Conservation (phyloP, 1,140 invertebrate genomes). For the Drosophila nigrodunni region DNA sequence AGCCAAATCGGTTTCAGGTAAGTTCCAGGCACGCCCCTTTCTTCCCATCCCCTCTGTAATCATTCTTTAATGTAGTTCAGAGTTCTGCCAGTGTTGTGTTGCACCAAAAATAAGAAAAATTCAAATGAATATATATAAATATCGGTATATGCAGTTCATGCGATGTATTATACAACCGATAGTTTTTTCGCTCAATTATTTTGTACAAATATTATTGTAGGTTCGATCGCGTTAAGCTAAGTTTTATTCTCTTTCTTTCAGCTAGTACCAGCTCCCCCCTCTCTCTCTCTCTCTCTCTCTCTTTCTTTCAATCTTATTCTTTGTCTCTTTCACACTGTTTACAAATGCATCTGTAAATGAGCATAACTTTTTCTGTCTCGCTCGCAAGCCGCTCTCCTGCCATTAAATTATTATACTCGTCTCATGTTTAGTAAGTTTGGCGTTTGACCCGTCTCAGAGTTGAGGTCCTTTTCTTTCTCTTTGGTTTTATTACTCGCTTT, state of each 20-base stretch:
- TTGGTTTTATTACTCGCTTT: not conserved
- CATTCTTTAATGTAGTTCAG: constrained; percentile 16
- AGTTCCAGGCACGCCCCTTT: constrained; percentile 26
- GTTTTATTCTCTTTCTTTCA: constrained; percentile 29
- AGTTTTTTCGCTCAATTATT: constrained; percentile 50
- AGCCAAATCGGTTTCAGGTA: constrained; percentile 62
- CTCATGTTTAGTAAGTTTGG: constrained; percentile 50
- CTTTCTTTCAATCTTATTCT: not conserved
- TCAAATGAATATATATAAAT: not conserved
- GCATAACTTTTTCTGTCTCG: constrained; percentile 19
- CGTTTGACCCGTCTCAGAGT: not conserved
- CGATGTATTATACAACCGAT: constrained; percentile 45
- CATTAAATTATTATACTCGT: not conserved
- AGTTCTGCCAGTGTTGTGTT: constrained; percentile 60
- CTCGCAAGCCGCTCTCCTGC: constrained; percentile 35
- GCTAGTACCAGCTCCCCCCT: constrained; percentile 17
- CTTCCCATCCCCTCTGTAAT: not conserved
- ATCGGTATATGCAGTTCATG: constrained; percentile 16
- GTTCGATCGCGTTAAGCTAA: constrained; percentile 31
- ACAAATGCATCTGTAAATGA: constrained; percentile 19
- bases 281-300: not conserved
- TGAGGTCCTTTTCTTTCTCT: not conserved
- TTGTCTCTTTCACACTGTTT: constrained; percentile 20
- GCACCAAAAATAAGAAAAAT: constrained; percentile 43
- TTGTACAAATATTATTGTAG: constrained; percentile 29